Conservation (phyloP, 2,797 vertebrate genomes). For the Cichlasoma orientale region DNA sequence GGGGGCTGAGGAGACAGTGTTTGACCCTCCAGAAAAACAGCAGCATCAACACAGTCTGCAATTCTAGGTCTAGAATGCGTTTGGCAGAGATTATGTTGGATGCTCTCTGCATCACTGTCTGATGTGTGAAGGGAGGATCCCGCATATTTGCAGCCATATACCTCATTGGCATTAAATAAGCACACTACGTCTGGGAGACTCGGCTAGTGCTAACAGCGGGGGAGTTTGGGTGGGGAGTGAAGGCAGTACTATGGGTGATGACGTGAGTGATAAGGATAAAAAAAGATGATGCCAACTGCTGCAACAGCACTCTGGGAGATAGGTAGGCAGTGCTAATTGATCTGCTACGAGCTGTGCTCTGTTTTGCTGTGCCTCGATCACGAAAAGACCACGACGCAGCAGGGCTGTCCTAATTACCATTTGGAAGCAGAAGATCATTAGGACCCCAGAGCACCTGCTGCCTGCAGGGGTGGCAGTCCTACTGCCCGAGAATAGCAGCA, state of each 20-base stretch:
- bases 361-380: slow-evolving; percentile 35
- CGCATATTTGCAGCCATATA: slow-evolving; percentile 20
- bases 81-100: slow-evolving; percentile 15
- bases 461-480: slow-evolving; percentile 49
- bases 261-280: slow-evolving; percentile 16
- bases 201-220: slow-evolving; percentile 13
- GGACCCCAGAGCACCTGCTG: slow-evolving; percentile 60
- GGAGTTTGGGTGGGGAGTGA: background rate
- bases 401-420: slow-evolving; percentile 69
- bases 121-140: slow-evolving; percentile 27
- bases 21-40: slow-evolving; percentile 27
- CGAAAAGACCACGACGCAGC: slow-evolving; percentile 61
- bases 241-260: slow-evolving; percentile 11
- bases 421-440: slow-evolving; percentile 66
- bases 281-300: slow-evolving; percentile 31
- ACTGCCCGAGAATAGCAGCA: slow-evolving; percentile 37
- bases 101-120: slow-evolving; percentile 33
- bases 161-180: slow-evolving; percentile 40
- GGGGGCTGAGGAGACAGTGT: background rate
- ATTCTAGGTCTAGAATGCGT: slow-evolving; percentile 10
- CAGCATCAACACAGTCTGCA: slow-evolving; percentile 19
- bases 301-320: slow-evolving; percentile 37
- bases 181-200: slow-evolving; percentile 4
- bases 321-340: slow-evolving; percentile 68
- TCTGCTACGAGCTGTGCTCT: slow-evolving; percentile 45